Percentiles rank a stretch among this genome's conserved stretches.
Conservation (phyloP, 2,113 vertebrate species). For the Rhea pennata region DNA sequence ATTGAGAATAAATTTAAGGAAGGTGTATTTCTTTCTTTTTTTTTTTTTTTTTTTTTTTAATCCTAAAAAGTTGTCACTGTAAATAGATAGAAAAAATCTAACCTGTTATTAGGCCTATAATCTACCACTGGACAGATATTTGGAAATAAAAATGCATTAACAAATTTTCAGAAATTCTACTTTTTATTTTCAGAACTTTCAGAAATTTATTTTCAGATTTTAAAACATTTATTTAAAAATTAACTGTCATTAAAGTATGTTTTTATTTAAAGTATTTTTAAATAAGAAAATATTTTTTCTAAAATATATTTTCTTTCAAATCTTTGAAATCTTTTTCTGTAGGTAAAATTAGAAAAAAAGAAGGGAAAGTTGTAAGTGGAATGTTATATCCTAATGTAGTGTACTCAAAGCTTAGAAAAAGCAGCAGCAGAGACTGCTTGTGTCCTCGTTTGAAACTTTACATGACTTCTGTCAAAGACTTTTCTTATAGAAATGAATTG, state of each 20-base stretch:
- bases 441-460: background rate
- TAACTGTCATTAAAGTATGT: background rate
- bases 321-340: background rate
- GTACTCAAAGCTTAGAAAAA: background rate
- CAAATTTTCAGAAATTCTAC: background rate
- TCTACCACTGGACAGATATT: background rate
- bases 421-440: background rate
- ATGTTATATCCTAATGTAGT: background rate
- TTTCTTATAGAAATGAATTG: background rate
- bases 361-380: background rate
- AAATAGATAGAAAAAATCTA: background rate
- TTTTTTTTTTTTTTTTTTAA: background rate
- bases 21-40: background rate
- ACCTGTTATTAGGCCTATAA: background rate
- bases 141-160: background rate
- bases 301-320: background rate
- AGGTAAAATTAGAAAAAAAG: background rate
- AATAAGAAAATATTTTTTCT: background rate
- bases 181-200: background rate
- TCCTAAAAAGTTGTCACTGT: background rate
- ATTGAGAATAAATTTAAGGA: background rate
- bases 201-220: background rate
- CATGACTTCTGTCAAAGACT: background rate
- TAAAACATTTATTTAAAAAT: background rate
- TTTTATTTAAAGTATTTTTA: background rate